phyloP scores from a whole-genome alignment of 2,113 vertebrate species.

The Myrmophylax atrothorax region DNA sequence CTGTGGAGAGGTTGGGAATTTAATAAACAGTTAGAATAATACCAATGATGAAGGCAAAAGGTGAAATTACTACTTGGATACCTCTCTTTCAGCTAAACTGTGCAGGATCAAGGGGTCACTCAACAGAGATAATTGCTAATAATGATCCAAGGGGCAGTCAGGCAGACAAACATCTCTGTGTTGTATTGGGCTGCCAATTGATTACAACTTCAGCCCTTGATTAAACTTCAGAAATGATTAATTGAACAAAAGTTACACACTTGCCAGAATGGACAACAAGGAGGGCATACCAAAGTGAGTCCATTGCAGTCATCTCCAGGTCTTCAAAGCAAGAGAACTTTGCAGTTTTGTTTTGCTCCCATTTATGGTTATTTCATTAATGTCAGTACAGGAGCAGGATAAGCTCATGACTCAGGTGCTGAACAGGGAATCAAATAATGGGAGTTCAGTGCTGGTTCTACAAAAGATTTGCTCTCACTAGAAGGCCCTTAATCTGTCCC shows the following conservation, averaged over 20 bases:
- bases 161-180: slow-evolving; percentile 21
- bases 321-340: background rate
- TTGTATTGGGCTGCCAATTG: slow-evolving; percentile 24
- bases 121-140: slow-evolving; percentile 73
- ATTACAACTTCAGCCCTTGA: slow-evolving; percentile 52
- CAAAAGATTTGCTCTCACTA: background rate
- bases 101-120: slow-evolving; percentile 50
- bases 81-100: slow-evolving; percentile 49
- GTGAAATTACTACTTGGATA: slow-evolving; percentile 62
- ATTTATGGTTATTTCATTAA: background rate
- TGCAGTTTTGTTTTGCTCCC: background rate
- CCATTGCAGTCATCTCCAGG: background rate
- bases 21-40: slow-evolving; percentile 63
- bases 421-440: background rate
- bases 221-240: slow-evolving; percentile 73
- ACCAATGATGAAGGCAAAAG: slow-evolving; percentile 45
- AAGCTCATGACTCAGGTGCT: background rate
- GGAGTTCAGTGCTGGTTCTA: background rate
- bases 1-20: slow-evolving; percentile 14
- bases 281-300: background rate
- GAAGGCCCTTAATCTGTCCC: background rate
- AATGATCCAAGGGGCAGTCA: slow-evolving; percentile 40
- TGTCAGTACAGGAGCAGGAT: background rate
- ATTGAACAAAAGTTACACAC: slow-evolving; percentile 45
- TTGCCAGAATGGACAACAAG: background rate